phyloP scores from a whole-genome alignment of 2,888 invertebrate species.

The Diadromus collaris region DNA sequence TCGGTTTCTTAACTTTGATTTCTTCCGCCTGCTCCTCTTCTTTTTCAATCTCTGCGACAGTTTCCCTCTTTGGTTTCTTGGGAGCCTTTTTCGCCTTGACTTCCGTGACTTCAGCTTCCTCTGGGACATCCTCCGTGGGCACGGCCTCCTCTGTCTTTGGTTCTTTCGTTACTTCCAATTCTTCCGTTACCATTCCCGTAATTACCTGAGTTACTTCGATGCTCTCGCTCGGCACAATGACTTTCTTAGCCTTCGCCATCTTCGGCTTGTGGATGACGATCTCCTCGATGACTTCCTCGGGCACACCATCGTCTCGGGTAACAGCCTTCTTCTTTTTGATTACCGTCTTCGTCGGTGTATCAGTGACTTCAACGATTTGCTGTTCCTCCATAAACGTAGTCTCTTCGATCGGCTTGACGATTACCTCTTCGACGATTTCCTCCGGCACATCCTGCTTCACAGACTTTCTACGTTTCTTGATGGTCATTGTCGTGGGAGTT shows the following conservation, averaged over 20 bases:
- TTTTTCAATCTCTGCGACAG: conserved; percentile 38
- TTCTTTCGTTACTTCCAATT: conserved; percentile 61
- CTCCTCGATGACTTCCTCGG: conserved; percentile 71
- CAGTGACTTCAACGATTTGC: conserved; percentile 68
- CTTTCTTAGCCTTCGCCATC: conserved; percentile 60
- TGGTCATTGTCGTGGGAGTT: conserved; percentile 59
- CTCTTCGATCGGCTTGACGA: conserved; percentile 61
- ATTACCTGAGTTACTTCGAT: conserved; percentile 65
- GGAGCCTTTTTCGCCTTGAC: conserved; percentile 65
- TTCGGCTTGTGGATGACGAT: conserved; percentile 73
- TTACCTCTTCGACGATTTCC: conserved; percentile 63
- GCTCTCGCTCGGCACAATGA: conserved; percentile 60
- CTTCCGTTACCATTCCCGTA: conserved; percentile 62
- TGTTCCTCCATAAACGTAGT: conserved; percentile 58
- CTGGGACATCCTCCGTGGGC: conserved; percentile 61
- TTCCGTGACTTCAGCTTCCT: conserved; percentile 58
- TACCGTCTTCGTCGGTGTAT: conserved; percentile 62
- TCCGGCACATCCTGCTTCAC: conserved; percentile 61
- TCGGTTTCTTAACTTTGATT: conserved; percentile 65
- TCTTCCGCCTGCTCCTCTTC: conserved; percentile 59
- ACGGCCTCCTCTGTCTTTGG: conserved; percentile 62
- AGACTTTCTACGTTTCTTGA: conserved; percentile 62
- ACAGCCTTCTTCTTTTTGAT: conserved; percentile 66
- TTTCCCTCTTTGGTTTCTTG: conserved; percentile 52
- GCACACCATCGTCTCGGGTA: conserved; percentile 60